phyloP scores from a whole-genome alignment of 2,113 vertebrate species.

The Mesitornis unicolor region DNA sequence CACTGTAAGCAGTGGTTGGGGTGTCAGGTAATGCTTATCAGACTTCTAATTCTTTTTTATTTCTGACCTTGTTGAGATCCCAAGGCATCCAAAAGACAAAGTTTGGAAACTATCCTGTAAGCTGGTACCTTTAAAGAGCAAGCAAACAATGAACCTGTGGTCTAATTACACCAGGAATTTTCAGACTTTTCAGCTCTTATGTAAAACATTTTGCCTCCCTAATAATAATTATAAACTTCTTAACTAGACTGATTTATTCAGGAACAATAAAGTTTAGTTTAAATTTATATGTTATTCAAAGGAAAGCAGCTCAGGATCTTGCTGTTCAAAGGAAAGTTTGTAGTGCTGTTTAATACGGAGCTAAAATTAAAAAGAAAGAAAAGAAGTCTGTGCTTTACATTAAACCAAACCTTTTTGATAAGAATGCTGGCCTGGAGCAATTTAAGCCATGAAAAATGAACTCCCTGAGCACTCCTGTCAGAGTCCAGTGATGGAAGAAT shows the following conservation, averaged over 20 bases:
- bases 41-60: conserved; percentile 32
- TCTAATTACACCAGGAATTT: conserved; percentile 57
- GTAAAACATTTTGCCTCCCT: conserved; percentile 47
- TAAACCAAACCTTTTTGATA: conserved; percentile 75
- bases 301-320: conserved; percentile 40
- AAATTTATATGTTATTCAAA: conserved; percentile 57
- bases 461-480: conserved; percentile 78
- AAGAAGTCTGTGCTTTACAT: conserved; percentile 70
- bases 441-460: conserved; percentile 84
- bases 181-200: conserved; percentile 37
- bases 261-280: conserved; percentile 51
- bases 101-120: conserved; percentile 43
- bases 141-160: conserved; percentile 36
- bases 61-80: not conserved
- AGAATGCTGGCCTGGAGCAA: conserved; percentile 78
- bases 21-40: conserved; percentile 12
- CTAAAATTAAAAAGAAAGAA: conserved; percentile 62
- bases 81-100: not conserved
- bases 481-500: conserved; percentile 85
- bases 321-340: conserved; percentile 54
- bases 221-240: conserved; percentile 70
- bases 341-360: conserved; percentile 33
- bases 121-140: conserved; percentile 31
- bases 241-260: conserved; percentile 64
- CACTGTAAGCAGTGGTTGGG: not conserved